These are phyloP conservation scores for Pseudomugil tenellus DNA, from an alignment of 2,797 vertebrate genomes.

Conservation along the genomic window DNA sequence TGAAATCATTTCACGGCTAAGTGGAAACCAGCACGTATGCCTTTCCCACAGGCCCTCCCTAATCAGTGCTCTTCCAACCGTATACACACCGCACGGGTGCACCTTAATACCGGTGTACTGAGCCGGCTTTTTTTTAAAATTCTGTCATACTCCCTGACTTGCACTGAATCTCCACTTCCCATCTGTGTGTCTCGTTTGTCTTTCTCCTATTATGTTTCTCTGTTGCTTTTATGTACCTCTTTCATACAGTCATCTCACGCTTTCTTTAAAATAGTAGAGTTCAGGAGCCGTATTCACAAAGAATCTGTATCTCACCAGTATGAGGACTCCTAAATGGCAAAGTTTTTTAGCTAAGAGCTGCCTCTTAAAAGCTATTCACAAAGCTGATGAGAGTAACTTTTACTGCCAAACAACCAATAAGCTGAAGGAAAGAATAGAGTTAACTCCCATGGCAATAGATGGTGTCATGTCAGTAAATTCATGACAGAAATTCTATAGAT, in stretches of 20 bases:
- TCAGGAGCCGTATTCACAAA: neutral
- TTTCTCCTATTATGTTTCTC: constrained; percentile 19
- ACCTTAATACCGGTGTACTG: constrained; percentile 74
- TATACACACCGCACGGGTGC: constrained; percentile 67
- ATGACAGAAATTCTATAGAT: too few species aligned
- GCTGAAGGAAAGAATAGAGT: too few species aligned
- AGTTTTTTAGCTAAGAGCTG: too few species aligned
- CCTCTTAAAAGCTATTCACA: too few species aligned
- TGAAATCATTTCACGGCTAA: constrained; percentile 74
- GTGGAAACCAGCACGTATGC: constrained; percentile 66
- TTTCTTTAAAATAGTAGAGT: constrained; percentile 14
- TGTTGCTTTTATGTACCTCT: constrained; percentile 27
- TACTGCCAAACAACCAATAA: too few species aligned
- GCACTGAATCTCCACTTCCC: constrained; percentile 41
- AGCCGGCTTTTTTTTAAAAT: constrained; percentile 68
- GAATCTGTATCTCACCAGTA: too few species aligned
- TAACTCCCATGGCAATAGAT: too few species aligned
- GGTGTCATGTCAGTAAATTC: too few species aligned
- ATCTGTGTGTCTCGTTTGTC: constrained; percentile 48
- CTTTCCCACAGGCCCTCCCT: constrained; percentile 68
- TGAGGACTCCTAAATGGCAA: too few species aligned
- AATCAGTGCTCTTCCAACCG: constrained; percentile 72
- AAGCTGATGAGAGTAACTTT: too few species aligned
- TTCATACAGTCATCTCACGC: constrained; percentile 31
- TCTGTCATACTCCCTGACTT: constrained; percentile 50